Percentiles rank a stretch among this genome's conserved stretches.
Conservation (phyloP, 2,113 vertebrate species). For the Morone chrysops region DNA sequence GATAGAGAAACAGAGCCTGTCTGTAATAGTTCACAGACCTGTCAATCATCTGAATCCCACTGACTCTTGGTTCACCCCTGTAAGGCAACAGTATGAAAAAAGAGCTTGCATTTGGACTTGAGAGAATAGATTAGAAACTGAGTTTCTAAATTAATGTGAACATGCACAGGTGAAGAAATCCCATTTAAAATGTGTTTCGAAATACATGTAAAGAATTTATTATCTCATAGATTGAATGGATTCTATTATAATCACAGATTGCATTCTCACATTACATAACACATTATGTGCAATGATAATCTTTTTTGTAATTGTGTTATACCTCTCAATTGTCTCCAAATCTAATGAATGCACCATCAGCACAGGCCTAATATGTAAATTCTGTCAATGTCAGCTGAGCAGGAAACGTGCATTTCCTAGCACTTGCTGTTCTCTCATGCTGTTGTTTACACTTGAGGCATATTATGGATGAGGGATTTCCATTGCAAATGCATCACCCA, state of each 20-base stretch:
- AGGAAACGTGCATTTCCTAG: slow-evolving; percentile 24
- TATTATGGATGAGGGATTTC: slow-evolving; percentile 58
- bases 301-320: slow-evolving; percentile 27
- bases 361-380: slow-evolving; percentile 37
- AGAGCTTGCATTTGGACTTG: slow-evolving; percentile 25
- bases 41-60: slow-evolving; percentile 70
- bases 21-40: slow-evolving; percentile 68
- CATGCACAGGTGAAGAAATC: slow-evolving; percentile 4
- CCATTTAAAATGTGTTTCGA: background rate
- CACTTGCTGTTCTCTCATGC: slow-evolving; percentile 23
- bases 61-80: slow-evolving; percentile 71
- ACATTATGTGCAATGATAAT: slow-evolving; percentile 23
- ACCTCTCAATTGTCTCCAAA: slow-evolving; percentile 28
- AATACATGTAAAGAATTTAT: slow-evolving; percentile 12
- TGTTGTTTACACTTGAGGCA: slow-evolving; percentile 53
- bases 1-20: slow-evolving; percentile 69
- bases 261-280: slow-evolving; percentile 13
- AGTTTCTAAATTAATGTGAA: slow-evolving; percentile 18
- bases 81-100: slow-evolving; percentile 38
- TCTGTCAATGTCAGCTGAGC: slow-evolving; percentile 24
- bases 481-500: slow-evolving; percentile 47
- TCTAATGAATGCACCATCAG: slow-evolving; percentile 43
- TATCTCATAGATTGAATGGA: background rate
- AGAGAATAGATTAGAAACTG: slow-evolving; percentile 14
- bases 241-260: slow-evolving; percentile 21